Base-by-base conservation (phyloP, 1,140 invertebrate genomes). In the Globodera ellingtonae region DNA sequence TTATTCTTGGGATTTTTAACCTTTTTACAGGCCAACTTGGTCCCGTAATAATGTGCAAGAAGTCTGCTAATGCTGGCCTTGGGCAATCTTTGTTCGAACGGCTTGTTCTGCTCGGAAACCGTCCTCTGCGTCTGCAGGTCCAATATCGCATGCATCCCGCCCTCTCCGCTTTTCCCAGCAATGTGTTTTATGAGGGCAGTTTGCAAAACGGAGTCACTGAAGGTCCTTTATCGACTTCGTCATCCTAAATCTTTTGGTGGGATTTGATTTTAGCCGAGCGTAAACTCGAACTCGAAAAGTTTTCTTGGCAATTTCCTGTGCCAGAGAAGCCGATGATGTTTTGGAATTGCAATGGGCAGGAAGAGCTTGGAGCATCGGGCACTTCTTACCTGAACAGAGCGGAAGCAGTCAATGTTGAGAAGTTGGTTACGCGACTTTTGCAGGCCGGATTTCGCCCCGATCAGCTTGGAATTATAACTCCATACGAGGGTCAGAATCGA, bases 171-270 rank as follows among this genome's bases (percentile, higher is more conserved):
- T 99, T 99, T 89, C 97, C 98, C 0, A 98, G 96, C 0, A 98
- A 99, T 90, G 98, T 99, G 90, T 99, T 99, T 89, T 99, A 99
- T 89, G 98, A 99, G 90, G 98, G 97, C 0, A 97, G 95, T 2
- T 91, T 99, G 46, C 97, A 99, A 90, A 99, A 99, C 90, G 97
- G 97, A 3, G 97, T 99, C 3, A 96, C 95, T 85, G 94, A 96
- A 15, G 92, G 92, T 92, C 89, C 86, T 84, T 74, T 78, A 70
- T 72, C 18, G n/a, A 8, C 18, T 67, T 7, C 35, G 4, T 70
- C 9, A 65, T 15, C n/a, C 13, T 67, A 4, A 35, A 44, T 6
- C n/a, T 44, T 67, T 18, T 73, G 4, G 50, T 46, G 24, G n/a
- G 46, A 44, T 35, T 62, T 21, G 52, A 35, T 75, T 86, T 24